Conservation (phyloP, 2,797 vertebrate species). For the Tolypeutes matacus region DNA sequence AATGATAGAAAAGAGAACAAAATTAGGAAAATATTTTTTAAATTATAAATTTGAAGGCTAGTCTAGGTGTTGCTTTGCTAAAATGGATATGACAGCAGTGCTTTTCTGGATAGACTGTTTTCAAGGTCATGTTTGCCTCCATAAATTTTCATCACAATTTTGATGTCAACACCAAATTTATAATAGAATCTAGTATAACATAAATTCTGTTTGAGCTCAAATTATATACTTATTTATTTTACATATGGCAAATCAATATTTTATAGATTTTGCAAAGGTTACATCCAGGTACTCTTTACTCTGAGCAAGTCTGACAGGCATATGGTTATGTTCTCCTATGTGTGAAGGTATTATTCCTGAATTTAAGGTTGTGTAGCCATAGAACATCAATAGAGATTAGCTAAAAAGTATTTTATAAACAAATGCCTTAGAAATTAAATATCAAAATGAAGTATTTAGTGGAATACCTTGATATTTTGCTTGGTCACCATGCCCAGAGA, state of each 20-base stretch:
- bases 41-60: neutral
- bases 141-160: conserved; percentile 22
- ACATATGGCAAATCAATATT: neutral
- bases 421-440: conserved; percentile 47
- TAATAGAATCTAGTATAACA: neutral
- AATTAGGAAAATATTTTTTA: neutral
- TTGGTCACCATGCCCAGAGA: neutral
- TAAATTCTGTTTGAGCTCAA: neutral
- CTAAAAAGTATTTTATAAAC: neutral
- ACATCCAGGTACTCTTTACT: neutral
- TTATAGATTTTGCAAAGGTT: conserved; percentile 4
- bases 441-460: conserved; percentile 16
- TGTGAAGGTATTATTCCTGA: neutral
- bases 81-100: neutral
- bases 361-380: neutral
- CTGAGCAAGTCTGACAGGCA: neutral
- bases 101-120: neutral
- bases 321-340: neutral
- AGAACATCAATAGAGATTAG: neutral
- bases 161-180: neutral
- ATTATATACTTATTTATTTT: neutral
- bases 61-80: neutral
- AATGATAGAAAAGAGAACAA: neutral
- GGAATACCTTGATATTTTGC: neutral
- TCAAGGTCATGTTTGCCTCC: neutral